Base-by-base conservation (phyloP, 2,888 invertebrate genomes). In the Dendrolimus pini region DNA sequence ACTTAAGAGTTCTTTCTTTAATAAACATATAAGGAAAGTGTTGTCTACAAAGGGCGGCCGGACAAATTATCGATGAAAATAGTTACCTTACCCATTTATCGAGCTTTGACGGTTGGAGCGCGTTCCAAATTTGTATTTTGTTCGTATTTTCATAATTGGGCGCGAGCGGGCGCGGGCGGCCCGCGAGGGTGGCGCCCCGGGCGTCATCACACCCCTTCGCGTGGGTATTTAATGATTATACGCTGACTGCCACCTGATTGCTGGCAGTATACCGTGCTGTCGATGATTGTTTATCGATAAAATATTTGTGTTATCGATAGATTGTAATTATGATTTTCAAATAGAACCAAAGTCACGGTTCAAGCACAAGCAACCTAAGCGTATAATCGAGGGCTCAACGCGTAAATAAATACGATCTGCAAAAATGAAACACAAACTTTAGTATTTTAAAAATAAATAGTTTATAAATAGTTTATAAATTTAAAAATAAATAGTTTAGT, bases 191-290 rank as follows among this genome's bases (percentile, higher is more conserved):
- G 83, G 82, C 65, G 82, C 86, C 84, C 82, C 81, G 82, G 84
- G 87, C 85, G 82, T 83, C 83, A 84, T 84, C 80, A 80, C 83
- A 72, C 84, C 87, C 86, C 84, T 75, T 74, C 78, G 85, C 85
- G 85, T 83, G 89, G 88, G 89, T 89, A 89, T 89, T 89, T 89
- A 91, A 90, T 89, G 90, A 89, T 90, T 89, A 88, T 87, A 85
- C 86, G 91, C 85, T 89, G 90, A 89, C 89, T 87, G 85, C 89
- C 85, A 87, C 84, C 90, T 88, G 89, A 87, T 89, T 86, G 89
- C 86, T 77, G 83, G 72, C 67, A 69, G 72, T 68, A 73, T 69
- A 76, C 69, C 72, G 73, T 66, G 67, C 66, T 72, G 77, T 80
- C 82, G 79, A 83, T 82, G 81, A 81, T 79, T 75, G 75, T 70